These are phyloP conservation scores for Genyomyrus donnyi DNA, from an alignment of 2,113 vertebrate species.

Conservation along the genomic window DNA sequence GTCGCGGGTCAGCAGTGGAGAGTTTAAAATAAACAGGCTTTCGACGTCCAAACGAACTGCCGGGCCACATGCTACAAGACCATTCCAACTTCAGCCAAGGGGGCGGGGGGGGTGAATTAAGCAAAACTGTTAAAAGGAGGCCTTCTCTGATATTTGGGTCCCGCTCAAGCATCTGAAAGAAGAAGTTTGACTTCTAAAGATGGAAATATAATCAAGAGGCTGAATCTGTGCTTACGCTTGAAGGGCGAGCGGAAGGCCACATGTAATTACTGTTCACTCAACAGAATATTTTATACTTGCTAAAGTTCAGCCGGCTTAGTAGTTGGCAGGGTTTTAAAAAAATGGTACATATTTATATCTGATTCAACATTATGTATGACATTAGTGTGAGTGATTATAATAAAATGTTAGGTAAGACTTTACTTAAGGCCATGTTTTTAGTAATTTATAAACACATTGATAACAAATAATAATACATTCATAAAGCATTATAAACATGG, in stretches of 20 bases:
- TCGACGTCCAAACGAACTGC: constrained; percentile 36
- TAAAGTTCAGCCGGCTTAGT: not conserved
- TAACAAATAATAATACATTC: no score
- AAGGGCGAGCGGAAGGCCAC: not conserved
- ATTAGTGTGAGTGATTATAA: not conserved
- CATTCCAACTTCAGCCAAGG: constrained; percentile 26
- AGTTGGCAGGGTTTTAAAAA: not conserved
- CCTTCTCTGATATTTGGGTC: not conserved
- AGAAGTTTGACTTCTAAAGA: not conserved
- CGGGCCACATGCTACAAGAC: constrained; percentile 25
- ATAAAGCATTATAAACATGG: no score
- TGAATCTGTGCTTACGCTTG: not conserved
- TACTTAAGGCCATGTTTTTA: no score
- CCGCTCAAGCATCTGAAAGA: not conserved
- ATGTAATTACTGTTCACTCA: not conserved
- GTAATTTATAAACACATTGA: no score
- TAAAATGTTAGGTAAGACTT: not conserved
- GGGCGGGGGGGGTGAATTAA: not conserved
- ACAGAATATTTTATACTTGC: not conserved
- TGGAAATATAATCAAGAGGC: constrained; percentile 1
- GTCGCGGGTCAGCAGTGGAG: constrained; percentile 50
- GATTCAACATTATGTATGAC: not conserved
- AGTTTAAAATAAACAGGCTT: constrained; percentile 46
- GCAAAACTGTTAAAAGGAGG: constrained; percentile 16
- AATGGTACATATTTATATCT: not conserved